Conservation (phyloP, 2,888 invertebrate genomes). For the Macrophya alboannulata region DNA sequence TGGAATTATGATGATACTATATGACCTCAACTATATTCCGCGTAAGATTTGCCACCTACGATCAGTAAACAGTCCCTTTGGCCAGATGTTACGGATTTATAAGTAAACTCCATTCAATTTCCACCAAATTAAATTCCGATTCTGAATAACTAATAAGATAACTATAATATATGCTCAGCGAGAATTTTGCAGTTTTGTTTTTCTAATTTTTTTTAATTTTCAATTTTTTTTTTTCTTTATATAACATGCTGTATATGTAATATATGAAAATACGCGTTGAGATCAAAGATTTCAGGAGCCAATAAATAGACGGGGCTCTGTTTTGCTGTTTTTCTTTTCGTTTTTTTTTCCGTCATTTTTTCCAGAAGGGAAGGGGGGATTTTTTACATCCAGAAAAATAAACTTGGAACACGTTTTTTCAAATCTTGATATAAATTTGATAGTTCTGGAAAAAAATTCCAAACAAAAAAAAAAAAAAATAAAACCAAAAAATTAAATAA, state of each 20-base stretch:
- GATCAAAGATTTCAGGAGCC: background rate
- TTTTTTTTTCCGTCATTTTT: background rate
- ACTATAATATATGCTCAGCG: background rate
- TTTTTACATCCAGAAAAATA: background rate
- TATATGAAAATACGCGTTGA: background rate
- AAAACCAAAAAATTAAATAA: no score
- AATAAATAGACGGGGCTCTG: background rate
- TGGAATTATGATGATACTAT: background rate
- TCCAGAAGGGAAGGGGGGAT: background rate
- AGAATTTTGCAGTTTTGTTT: background rate
- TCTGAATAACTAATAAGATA: background rate
- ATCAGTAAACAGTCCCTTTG: constrained; percentile 25
- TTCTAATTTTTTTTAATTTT: background rate
- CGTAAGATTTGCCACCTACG: constrained; percentile 27
- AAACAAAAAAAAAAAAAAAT: no score
- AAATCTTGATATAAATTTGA: background rate
- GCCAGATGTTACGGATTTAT: constrained; percentile 40
- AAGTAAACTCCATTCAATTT: constrained; percentile 2
- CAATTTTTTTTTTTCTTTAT: background rate
- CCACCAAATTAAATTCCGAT: constrained; percentile 8
- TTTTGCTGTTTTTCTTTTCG: background rate
- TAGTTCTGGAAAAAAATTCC: no score
- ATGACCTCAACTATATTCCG: constrained; percentile 1
- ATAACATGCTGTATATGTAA: background rate
- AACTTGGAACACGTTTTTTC: background rate